Conservation (phyloP, 2,888 invertebrate species). For the Drosophila engyochracea region DNA sequence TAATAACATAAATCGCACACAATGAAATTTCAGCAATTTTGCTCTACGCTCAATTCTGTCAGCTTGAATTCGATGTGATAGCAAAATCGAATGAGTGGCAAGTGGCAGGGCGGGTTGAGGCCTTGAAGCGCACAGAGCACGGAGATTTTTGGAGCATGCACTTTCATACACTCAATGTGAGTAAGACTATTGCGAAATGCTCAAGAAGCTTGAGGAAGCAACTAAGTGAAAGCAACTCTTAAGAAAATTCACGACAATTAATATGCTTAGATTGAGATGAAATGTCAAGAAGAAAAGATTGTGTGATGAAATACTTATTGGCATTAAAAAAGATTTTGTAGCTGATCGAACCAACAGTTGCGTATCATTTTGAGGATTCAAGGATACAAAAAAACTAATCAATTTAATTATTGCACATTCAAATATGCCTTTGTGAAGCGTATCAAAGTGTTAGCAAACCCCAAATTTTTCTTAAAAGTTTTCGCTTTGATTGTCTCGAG, state of each 20-base stretch:
- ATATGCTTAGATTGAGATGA: neutral
- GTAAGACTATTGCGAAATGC: neutral
- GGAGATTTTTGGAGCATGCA: constrained; percentile 35
- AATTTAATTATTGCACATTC: neutral
- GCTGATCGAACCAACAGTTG: too few relatives aligned
- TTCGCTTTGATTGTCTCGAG: constrained; percentile 22
- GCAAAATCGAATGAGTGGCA: constrained; percentile 25
- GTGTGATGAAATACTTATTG: neutral
- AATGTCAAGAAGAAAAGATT: neutral
- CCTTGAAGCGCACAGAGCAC: constrained; percentile 12
- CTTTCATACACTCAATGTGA: constrained; percentile 6
- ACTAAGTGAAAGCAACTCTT: neutral
- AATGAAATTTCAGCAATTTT: constrained; percentile 65
- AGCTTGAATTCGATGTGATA: constrained; percentile 31
- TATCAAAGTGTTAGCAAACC: neutral
- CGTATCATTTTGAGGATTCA: neutral
- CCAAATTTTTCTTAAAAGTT: neutral
- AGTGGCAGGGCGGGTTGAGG: neutral
- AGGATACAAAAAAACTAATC: neutral
- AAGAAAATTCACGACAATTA: neutral
- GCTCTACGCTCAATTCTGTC: constrained; percentile 45
- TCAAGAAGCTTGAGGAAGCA: neutral
- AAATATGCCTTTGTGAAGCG: constrained; percentile 2
- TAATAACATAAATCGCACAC: constrained; percentile 78
- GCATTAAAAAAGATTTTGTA: neutral